Evolutionary conservation across 2,888 invertebrate genomes (phyloP).

Genomic region (Calliphora vomitoria): DNA sequence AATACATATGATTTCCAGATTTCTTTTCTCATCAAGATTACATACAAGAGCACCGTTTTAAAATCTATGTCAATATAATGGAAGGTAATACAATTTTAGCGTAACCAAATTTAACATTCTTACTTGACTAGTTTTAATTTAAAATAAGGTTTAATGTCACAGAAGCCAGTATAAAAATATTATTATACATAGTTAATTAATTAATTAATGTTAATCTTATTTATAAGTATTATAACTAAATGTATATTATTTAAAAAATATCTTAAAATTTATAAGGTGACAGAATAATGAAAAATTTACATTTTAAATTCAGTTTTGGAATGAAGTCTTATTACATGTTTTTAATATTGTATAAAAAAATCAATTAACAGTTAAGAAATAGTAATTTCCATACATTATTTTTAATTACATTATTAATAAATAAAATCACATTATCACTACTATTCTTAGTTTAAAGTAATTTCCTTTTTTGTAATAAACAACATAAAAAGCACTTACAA

Average conservation of each 20-base stretch:
- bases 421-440: not conserved
- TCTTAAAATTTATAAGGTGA: not conserved
- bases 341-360: constrained; percentile 1
- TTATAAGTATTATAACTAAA: constrained; percentile 32
- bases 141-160: constrained; percentile 51
- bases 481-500: not conserved
- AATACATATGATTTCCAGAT: no score
- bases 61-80: no score
- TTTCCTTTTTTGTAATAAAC: not conserved
- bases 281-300: not conserved
- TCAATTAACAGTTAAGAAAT: not conserved
- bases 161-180: constrained; percentile 73
- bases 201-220: constrained; percentile 54
- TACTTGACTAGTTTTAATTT: constrained; percentile 53
- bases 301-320: constrained; percentile 54
- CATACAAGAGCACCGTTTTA: no score
- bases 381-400: not conserved
- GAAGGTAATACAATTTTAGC: not conserved
- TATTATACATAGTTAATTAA: constrained; percentile 3
- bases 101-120: constrained; percentile 12
- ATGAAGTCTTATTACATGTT: constrained; percentile 53
- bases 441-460: no score
- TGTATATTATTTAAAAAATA: constrained; percentile 16
- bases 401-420: not conserved
- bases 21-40: no score